Conservation (phyloP, 2,113 vertebrate genomes). For the Psilopogon haemacephalus region DNA sequence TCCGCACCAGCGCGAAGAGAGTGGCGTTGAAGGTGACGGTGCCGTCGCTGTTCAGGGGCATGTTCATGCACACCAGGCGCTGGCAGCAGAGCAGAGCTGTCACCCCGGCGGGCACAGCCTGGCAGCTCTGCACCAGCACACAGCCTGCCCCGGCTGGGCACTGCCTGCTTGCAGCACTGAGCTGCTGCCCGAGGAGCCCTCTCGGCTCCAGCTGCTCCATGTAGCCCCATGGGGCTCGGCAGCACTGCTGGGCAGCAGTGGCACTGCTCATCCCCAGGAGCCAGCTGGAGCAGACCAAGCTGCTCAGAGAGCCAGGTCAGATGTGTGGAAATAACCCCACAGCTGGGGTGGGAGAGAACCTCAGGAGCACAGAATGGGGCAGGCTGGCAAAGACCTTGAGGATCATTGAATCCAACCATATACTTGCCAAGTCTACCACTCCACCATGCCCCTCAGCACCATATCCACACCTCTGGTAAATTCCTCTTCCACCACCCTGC, state of each 20-base stretch:
- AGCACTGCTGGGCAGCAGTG: background rate
- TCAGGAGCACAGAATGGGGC: background rate
- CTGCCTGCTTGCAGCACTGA: background rate
- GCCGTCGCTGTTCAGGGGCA: constrained; percentile 96
- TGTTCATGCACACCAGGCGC: constrained; percentile 97
- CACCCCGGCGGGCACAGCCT: background rate
- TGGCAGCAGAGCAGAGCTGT: constrained; percentile 49
- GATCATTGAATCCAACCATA: accelerated
- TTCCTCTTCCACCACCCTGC: background rate
- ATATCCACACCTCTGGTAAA: background rate
- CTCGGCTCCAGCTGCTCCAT: background rate
- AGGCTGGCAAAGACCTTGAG: background rate
- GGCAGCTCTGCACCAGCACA: background rate
- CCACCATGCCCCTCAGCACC: background rate
- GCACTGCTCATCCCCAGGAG: background rate
- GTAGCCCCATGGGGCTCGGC: background rate
- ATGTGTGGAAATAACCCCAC: background rate
- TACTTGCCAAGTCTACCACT: background rate
- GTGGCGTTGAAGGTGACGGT: constrained; percentile 98
- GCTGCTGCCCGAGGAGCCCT: background rate
- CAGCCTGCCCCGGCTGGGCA: background rate
- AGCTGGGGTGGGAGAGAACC: background rate
- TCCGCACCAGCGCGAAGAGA: constrained; percentile 94
- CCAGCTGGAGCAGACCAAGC: background rate
- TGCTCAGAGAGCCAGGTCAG: background rate